Base-by-base conservation (phyloP, 2,113 vertebrate species). In the Etheostoma cragini region DNA sequence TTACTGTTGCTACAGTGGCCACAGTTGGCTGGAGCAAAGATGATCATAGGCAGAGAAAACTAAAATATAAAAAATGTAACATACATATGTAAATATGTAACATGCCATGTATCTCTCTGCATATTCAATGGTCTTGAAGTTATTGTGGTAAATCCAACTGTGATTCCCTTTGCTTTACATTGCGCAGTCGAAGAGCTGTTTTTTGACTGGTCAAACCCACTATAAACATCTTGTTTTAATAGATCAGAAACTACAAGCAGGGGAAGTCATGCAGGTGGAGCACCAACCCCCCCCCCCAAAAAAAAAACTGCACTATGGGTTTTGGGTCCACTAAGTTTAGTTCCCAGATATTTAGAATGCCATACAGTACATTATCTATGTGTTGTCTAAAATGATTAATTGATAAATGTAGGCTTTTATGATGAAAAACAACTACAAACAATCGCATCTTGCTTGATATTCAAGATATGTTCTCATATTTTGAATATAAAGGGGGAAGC, bases 1-100 rank as follows among this genome's bases (percentile, higher is more conserved):
- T 57, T 66, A 75, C 72, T 70, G 75, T 70, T 62, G 80, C 61
- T 81, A 76, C 62, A 22, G 61, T 72, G 76, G 63, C 71, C 79
- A 71, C 78, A 75, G 57, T 65, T 79, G 77, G 69, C 19, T 35
- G 49, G 26, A 66, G 57, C 30, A 46, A 45, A 69, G 69, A 60
- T 63, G 79, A 87, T 72, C n/a, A 60, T 14, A 19, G 80, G 74
- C 63, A n/a, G n/a, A 61, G 70, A 50, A 54, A 8, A 57, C 73
- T 54, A 60, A 61, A 78, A 69, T 8, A 17, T 60, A 11, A 83
- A 81, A 64, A 35, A 26, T 10, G 38, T 10, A 38, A 38, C 38
- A 38, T 38, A 10, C 38, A 38, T 38, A 38, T 38, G 8, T 38
- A 38, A 38, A 38, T 42, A 42, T 42, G 8, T 42, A 11, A 11